These are phyloP conservation scores for Hirundichthys speculiger DNA, from an alignment of 2,113 vertebrate genomes.

Conservation along the genomic window DNA sequence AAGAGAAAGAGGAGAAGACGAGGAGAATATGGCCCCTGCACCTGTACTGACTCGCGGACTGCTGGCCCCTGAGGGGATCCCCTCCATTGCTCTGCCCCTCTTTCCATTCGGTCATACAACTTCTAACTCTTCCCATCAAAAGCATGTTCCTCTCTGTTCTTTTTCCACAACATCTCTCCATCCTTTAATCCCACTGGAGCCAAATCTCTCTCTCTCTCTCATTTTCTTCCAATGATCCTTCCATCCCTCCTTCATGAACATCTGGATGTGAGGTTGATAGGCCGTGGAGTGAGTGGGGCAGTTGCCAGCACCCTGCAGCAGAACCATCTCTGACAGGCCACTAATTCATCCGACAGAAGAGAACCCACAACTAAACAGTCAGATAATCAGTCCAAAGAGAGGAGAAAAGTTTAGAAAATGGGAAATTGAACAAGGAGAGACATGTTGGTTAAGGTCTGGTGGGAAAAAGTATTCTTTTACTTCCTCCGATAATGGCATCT, in stretches of 20 bases:
- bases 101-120: conserved; percentile 45
- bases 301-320: conserved; percentile 76
- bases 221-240: conserved; percentile 68
- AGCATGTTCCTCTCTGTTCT: conserved; percentile 42
- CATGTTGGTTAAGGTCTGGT: conserved; percentile 28
- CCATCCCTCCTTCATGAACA: conserved; percentile 77
- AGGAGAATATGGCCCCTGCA: conserved; percentile 49
- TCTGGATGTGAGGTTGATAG: conserved; percentile 74
- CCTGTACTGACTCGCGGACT: conserved; percentile 53
- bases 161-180: conserved; percentile 47
- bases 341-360: conserved; percentile 81
- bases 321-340: conserved; percentile 81
- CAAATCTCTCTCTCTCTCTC: conserved; percentile 42
- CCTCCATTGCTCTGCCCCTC: conserved; percentile 46
- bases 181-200: no score
- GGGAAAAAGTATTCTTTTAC: conserved; percentile 17
- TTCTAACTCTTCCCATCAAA: conserved; percentile 57
- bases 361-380: conserved; percentile 74
- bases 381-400: conserved; percentile 63
- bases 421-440: conserved; percentile 43
- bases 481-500: conserved; percentile 29
- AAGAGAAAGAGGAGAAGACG: conserved; percentile 46
- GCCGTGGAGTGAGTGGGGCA: conserved; percentile 69
- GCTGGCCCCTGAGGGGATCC: conserved; percentile 50
- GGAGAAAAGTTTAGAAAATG: conserved; percentile 62